These are phyloP conservation scores for Craniophora ligustri DNA, from an alignment of 2,888 invertebrate genomes.

Conservation along the genomic window DNA sequence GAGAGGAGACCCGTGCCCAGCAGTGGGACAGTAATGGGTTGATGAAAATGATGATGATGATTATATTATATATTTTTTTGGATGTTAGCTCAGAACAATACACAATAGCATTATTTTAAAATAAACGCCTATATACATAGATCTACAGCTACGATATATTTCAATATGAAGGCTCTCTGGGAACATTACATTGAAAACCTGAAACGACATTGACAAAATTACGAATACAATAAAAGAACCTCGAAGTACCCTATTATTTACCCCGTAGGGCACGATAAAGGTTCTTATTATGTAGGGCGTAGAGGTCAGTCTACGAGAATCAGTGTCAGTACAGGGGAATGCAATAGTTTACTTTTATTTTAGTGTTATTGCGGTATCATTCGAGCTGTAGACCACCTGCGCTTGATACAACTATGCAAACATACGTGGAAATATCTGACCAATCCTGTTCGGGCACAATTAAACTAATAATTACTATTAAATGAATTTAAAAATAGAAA, in stretches of 20 bases:
- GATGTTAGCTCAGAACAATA: too few relatives aligned
- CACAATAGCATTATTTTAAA: too few relatives aligned
- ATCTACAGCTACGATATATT: background rate
- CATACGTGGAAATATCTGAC: slow-evolving; percentile 35
- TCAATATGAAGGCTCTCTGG: slow-evolving; percentile 1
- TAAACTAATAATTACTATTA: too few relatives aligned
- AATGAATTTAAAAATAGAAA: too few relatives aligned
- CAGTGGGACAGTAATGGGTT: too few relatives aligned
- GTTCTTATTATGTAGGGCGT: slow-evolving; percentile 35
- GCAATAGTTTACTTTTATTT: slow-evolving; percentile 77
- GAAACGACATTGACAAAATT: slow-evolving; percentile 32
- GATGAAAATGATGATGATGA: too few relatives aligned
- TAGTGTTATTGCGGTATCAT: slow-evolving; percentile 76
- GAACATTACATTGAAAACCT: slow-evolving; percentile 35
- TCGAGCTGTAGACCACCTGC: slow-evolving; percentile 69
- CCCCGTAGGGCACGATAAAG: slow-evolving; percentile 21
- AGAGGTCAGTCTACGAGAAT: slow-evolving; percentile 53
- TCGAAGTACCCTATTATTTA: slow-evolving; percentile 22
- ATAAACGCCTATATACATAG: background rate
- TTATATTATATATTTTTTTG: too few relatives aligned
- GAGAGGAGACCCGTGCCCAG: too few relatives aligned
- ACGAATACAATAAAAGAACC: slow-evolving; percentile 41
- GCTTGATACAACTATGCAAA: slow-evolving; percentile 59
- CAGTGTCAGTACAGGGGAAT: slow-evolving; percentile 58
- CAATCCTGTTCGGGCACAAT: too few relatives aligned